These are phyloP conservation scores for Drepana arcuata DNA, from an alignment of 1,140 invertebrate species.

Conservation along the genomic window DNA sequence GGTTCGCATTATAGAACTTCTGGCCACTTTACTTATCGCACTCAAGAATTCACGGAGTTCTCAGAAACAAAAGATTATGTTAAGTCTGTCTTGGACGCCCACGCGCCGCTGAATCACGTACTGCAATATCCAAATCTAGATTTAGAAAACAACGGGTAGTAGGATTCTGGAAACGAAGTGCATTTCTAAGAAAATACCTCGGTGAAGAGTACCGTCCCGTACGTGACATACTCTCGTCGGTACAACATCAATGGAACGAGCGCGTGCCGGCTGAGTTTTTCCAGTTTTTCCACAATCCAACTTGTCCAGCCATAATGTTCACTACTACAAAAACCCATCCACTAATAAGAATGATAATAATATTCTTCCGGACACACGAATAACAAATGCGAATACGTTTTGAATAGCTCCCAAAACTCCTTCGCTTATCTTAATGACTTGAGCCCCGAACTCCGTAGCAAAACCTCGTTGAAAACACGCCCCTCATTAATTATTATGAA, in stretches of 20 bases:
- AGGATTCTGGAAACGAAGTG: slow-evolving; percentile 22
- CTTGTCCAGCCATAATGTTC: slow-evolving; percentile 2
- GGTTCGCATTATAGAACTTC: neutral
- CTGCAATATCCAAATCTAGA: slow-evolving; percentile 33
- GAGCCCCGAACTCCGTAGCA: slow-evolving; percentile 10
- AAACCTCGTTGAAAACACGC: slow-evolving; percentile 16
- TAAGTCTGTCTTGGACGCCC: slow-evolving; percentile 15
- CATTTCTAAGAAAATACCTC: slow-evolving; percentile 23
- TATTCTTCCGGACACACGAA: slow-evolving; percentile 18
- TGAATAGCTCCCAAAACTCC: slow-evolving; percentile 19
- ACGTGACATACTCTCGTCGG: slow-evolving; percentile 22
- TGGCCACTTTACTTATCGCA: slow-evolving; percentile 16
- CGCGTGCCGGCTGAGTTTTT: slow-evolving; percentile 20
- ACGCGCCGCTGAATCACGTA: slow-evolving; percentile 21
- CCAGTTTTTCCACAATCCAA: slow-evolving; percentile 33
- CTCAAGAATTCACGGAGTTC: slow-evolving; percentile 10
- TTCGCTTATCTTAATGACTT: slow-evolving; percentile 25
- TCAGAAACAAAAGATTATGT: slow-evolving; percentile 12
- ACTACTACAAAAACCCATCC: slow-evolving; percentile 1
- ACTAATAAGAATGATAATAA: slow-evolving; percentile 16
- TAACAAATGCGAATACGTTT: slow-evolving; percentile 19
- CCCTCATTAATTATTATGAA: slow-evolving; percentile 21
- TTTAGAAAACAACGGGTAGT: slow-evolving; percentile 18
- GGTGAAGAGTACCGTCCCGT: slow-evolving; percentile 13
- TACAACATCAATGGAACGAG: slow-evolving; percentile 16